Base-by-base conservation (phyloP, 2,888 invertebrate genomes). In the Carpatolechia fugitivella region DNA sequence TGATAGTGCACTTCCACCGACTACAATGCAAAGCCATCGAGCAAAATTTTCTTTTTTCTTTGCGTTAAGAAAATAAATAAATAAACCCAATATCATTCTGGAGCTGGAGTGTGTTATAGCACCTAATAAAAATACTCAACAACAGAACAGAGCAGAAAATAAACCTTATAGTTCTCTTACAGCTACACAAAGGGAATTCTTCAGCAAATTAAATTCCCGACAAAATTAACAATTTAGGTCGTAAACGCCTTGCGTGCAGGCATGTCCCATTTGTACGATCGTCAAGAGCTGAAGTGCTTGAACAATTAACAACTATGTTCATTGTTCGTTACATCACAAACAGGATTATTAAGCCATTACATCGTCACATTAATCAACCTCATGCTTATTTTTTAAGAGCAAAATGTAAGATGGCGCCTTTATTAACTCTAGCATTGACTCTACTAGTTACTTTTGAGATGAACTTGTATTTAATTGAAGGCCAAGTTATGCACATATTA, bases 141-240 rank as follows among this genome's bases (percentile, higher is more conserved):
- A 6, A 2, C 10, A 10, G 16, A 4, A 35, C 40, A 10, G 16
- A 6, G 40, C 8, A 16, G 16, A 18, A 13, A 20, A 18, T 11
- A 41, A 11, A 41, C 10, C 16, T 11, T 18, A 2, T 18, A 11
- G n/a, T n/a, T 7, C 13, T 36, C 36, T 13, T n/a, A 36, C 11
- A 10, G 13, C 4, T 18, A 29, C 44, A 44, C 44, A 44, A 44
- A 44, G 24, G 29, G 14, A 29, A 29, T 44, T 13, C 29, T 29
- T 29, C 24, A 44, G 29, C 29, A 44, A 44, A 44, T 44, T 44
- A 44, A 44, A 44, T 24, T 44, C 44, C 29, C 44, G 44, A 29
- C 44, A 7, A 5, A 29, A 38, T 44, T 44, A 7, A 29, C 44
- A 44, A 44, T 44, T 44, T 24, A 44, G 44, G 44, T 24, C 44